Percentiles rank a stretch among this genome's conserved stretches.
Evolutionary conservation across 1,140 invertebrate genomes (phyloP).

Genomic region (Plutomurus gul): DNA sequence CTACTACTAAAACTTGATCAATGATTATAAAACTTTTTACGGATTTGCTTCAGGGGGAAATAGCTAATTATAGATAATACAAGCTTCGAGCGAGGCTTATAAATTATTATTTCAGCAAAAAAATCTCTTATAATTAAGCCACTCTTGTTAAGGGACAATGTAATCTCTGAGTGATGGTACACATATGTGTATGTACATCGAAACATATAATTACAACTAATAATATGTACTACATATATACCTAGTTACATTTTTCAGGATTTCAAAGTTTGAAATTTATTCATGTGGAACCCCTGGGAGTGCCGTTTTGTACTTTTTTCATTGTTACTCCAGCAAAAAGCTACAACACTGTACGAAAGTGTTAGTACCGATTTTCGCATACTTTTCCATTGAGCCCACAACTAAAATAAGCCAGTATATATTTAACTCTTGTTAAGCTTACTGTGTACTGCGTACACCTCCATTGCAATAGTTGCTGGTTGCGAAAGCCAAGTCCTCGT

Average conservation of each 20-base stretch:
- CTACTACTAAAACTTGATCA: too few species aligned
- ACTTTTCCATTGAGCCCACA: background rate
- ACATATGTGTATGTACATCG: background rate
- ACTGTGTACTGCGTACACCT: too few species aligned
- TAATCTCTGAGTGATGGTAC: too few species aligned
- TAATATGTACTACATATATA: background rate
- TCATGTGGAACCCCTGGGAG: too few species aligned
- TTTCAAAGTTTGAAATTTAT: too few species aligned
- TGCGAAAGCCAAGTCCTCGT: slow-evolving; percentile 3
- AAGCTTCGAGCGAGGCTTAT: background rate
- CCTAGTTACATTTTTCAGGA: too few species aligned
- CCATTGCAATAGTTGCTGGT: too few species aligned
- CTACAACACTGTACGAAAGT: too few species aligned
- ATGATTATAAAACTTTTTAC: slow-evolving; percentile 2
- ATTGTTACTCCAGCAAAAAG: background rate
- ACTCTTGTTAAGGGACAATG: too few species aligned
- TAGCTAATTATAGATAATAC: background rate
- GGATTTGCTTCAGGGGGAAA: slow-evolving; percentile 6
- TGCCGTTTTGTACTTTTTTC: background rate
- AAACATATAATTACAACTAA: background rate
- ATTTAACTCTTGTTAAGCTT: too few species aligned
- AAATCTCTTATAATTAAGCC: background rate
- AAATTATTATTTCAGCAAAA: background rate
- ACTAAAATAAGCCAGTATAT: slow-evolving; percentile 18
- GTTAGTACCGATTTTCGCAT: background rate